Evolutionary conservation across 2,888 invertebrate species (phyloP), one percentile per base, ranked within the genome.

Genomic region (Hirtodrosophila cameraria): DNA sequence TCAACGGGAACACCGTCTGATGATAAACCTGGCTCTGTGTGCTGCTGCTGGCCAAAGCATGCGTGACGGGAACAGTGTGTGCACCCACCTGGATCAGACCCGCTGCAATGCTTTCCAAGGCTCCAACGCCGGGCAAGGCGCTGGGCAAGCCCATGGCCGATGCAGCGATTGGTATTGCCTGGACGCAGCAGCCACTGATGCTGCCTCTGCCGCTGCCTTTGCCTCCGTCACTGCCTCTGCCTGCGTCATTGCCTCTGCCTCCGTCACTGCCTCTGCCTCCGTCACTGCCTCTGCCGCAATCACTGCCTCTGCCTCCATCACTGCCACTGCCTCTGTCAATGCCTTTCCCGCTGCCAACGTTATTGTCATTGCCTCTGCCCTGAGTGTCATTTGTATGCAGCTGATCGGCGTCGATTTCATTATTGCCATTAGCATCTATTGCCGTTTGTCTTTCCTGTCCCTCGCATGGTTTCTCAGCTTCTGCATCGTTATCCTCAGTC

Each of bases 1-100:
- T 92, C 84, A 95, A 92, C 2, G 94, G 94, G 81, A 93, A 92
- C 79, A 94, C 93, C 41, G 94, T 92, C 25, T 93, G 93, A 71
- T 92, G 92, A 75, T 93, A 95, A 1, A 95, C 90, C 75, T 94
- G 92, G 50, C 92, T 92, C 86, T 94, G 94, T 3, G 93, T 92
- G 73, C 93, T 94, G 80, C 94, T 93, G 11, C 92, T 88, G 12
- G 94, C 93, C 53, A 93, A 72, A 1, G 92, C 92, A 88, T 92
- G 92, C 45, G 92, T 92, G 1, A 93, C 92, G 6, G 92, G 92
- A 81, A 92, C 93, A 1, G 89, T 87, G 57, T 89, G 89, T 0
- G 87, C 79, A 1, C 90, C 90, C 20, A 90, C 88, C 66, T 90
- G 90, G 27, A 91, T 83, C 1, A 90, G 82, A 0, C 91, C 91